Base-by-base conservation (phyloP, 2,113 vertebrate species). In the Seriola aureovittata region DNA sequence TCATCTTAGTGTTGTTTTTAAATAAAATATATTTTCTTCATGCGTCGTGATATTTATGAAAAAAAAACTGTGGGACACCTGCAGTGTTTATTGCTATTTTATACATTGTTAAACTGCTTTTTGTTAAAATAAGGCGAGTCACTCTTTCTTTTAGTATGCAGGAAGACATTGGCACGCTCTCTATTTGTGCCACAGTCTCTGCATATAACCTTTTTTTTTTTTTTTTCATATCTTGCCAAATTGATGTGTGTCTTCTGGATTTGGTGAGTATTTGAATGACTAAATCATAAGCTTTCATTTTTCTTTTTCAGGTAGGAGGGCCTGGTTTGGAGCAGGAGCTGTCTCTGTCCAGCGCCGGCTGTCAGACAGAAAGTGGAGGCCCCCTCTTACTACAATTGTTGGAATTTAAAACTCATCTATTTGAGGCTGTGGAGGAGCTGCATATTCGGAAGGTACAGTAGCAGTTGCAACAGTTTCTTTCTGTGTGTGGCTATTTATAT, bases 391-490 rank as follows among this genome's bases (percentile, higher is more conserved):
- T 98, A 29, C 96, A 96, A 50, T 66, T 98, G 62, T 68, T 98
- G 82, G 96, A 98, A 87, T 99, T 98, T 78, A 98, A 96, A 96
- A 95, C 96, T 17, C 94, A 81, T 80, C 95, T 99, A 0, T 78
- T 97, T 23, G 97, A 99, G 80, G 93, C 93, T 46, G 75, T 97
- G 12, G 96, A 98, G 93, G 98, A 99, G 79, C 93, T 99, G 77
- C 96, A 96, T 40, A 96, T 98, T 76, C 95, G 94, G 87, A 96
- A 97, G 95, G 98, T 99, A 95, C 81, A 88, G 50, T 67, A 10
- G 12, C 8, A 44, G 7, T 3, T 50, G 3, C 9, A 38, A 54
- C 4, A 40, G 14, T 70, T 48, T 3, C 2, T 3, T 0, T 44
- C n/a, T 46, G 1, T 60, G 1, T 64, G 23, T 21, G 10, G 9